Conservation (phyloP, 2,113 vertebrate genomes). For the Athene noctua region DNA sequence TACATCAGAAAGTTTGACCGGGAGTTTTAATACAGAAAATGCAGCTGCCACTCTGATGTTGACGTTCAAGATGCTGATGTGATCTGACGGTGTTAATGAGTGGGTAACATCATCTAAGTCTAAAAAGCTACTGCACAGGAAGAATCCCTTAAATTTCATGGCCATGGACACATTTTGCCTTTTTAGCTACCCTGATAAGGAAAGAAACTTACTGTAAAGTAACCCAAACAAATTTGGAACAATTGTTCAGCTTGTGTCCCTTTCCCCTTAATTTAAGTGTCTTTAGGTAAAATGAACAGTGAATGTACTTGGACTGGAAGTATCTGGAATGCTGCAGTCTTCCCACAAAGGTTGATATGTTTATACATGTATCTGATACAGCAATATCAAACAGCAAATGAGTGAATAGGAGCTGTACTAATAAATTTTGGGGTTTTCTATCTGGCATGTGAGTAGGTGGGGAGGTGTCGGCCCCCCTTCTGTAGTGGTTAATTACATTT, state of each 20-base stretch:
- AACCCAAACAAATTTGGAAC: not conserved
- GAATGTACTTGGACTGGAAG: not conserved
- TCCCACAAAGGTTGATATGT: not conserved
- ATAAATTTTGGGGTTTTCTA: not conserved
- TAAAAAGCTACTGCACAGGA: not conserved
- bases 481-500: slow-evolving; percentile 40
- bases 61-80: not conserved
- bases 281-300: not conserved
- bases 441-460: slow-evolving; percentile 2
- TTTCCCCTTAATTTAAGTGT: not conserved
- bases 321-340: not conserved
- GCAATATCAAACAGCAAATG: not conserved
- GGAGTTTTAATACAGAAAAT: not conserved
- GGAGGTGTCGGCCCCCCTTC: slow-evolving; percentile 8
- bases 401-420: not conserved
- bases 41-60: not conserved
- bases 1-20: not conserved
- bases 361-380: not conserved
- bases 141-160: not conserved
- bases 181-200: not conserved
- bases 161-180: not conserved
- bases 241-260: not conserved
- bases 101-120: not conserved
- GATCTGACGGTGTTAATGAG: slow-evolving; percentile 10
- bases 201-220: not conserved